Evolutionary conservation across 2,797 vertebrate genomes (phyloP).

Genomic region (Sebastiscus albofasciatus): DNA sequence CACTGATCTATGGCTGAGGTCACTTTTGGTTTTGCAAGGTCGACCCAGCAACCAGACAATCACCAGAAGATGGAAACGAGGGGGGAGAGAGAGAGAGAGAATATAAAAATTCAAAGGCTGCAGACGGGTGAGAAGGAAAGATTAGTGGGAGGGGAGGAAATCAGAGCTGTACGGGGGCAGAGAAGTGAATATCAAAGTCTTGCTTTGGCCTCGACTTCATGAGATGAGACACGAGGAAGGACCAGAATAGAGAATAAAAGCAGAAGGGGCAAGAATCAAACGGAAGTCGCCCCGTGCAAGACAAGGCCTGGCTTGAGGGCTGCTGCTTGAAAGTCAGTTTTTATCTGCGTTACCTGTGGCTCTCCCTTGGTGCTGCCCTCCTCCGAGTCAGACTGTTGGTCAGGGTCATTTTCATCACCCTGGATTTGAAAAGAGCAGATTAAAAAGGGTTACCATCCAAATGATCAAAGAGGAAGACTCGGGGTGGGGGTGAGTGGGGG

Average conservation of each 20-base stretch:
- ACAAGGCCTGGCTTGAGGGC: not conserved
- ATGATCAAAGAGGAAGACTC: conserved; percentile 3
- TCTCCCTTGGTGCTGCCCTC: conserved; percentile 93
- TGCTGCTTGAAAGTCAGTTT: conserved; percentile 26
- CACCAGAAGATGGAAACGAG: conserved; percentile 50
- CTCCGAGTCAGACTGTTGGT: conserved; percentile 93
- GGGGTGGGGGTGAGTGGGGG: too few relatives aligned
- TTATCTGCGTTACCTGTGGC: conserved; percentile 84
- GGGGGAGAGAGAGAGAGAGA: not conserved
- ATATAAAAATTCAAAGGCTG: conserved; percentile 43
- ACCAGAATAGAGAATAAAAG: conserved; percentile 2
- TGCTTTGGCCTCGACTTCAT: conserved; percentile 15
- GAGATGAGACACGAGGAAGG: conserved; percentile 16
- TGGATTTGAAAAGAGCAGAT: conserved; percentile 61
- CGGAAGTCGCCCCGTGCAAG: not conserved
- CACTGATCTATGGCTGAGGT: conserved; percentile 9
- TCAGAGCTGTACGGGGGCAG: conserved; percentile 5
- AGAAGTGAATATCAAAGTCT: conserved; percentile 46
- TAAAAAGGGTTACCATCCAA: not conserved
- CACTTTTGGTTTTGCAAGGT: conserved; percentile 25
- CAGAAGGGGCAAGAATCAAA: conserved; percentile 11
- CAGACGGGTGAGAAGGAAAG: conserved; percentile 6
- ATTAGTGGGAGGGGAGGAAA: conserved; percentile 27
- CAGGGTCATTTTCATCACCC: conserved; percentile 97
- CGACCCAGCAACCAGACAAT: conserved; percentile 58